phyloP scores from a whole-genome alignment of 2,113 vertebrate genomes.

The Zosterops borbonicus region DNA sequence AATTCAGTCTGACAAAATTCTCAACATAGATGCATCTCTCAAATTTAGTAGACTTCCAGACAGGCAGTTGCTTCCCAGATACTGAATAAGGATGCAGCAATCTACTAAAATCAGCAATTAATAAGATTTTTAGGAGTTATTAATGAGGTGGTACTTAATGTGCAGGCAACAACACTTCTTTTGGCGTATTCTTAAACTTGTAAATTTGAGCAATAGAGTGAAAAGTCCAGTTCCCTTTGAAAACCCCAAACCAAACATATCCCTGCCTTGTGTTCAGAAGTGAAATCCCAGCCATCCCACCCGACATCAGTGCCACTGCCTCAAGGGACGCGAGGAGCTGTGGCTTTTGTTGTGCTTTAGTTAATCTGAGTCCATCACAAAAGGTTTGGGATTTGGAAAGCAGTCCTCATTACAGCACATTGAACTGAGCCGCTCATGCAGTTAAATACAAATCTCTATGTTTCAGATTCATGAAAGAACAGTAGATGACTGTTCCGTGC shows the following conservation, averaged over 20 bases:
- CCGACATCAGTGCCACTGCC: not conserved
- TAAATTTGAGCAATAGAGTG: not conserved
- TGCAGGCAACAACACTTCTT: not conserved
- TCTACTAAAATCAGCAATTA: not conserved
- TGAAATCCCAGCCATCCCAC: not conserved
- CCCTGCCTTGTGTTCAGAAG: rapidly evolving
- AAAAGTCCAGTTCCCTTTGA: not conserved
- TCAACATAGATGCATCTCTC: not conserved
- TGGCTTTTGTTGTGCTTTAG: not conserved
- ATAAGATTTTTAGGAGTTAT: not conserved
- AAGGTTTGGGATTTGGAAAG: not conserved
- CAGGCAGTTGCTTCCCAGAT: not conserved
- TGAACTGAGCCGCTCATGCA: not conserved
- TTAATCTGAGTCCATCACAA: not conserved
- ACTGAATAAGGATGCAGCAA: not conserved
- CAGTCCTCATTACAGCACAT: not conserved
- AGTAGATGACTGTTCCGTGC: not conserved
- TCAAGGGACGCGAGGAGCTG: not conserved
- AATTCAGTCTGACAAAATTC: not conserved
- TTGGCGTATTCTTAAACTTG: not conserved
- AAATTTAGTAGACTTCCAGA: not conserved
- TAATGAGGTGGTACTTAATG: not conserved
- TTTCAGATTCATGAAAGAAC: not conserved
- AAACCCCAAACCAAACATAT: not conserved
- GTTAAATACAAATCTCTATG: not conserved